phyloP scores from a whole-genome alignment of 2,888 invertebrate species.

The Oligia latruncula region DNA sequence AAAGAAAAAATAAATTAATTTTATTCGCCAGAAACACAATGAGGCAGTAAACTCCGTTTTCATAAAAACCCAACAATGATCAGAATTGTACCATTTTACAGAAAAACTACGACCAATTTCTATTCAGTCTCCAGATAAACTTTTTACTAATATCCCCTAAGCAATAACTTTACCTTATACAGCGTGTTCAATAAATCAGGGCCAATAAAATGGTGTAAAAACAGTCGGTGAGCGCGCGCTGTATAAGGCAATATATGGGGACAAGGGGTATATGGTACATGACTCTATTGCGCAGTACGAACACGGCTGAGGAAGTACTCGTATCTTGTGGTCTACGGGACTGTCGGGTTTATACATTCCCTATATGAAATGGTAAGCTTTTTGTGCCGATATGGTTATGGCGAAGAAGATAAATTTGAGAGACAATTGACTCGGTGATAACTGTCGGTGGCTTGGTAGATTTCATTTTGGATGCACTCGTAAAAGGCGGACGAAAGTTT shows the following conservation, averaged over 20 bases:
- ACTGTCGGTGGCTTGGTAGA: background rate
- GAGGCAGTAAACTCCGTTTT: background rate
- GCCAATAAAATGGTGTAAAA: slow-evolving; percentile 62
- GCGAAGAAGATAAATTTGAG: background rate
- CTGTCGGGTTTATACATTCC: slow-evolving; percentile 30
- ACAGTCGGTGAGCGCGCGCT: slow-evolving; percentile 55
- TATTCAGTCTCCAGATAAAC: slow-evolving; percentile 42
- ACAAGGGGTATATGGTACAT: slow-evolving; percentile 58
- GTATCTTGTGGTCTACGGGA: slow-evolving; percentile 39
- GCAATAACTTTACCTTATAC: slow-evolving; percentile 61
- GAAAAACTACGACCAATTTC: slow-evolving; percentile 24
- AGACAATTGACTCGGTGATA: background rate
- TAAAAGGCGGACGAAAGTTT: background rate
- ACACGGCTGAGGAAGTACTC: slow-evolving; percentile 42
- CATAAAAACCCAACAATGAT: slow-evolving; percentile 8
- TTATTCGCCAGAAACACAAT: background rate
- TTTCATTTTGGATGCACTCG: background rate
- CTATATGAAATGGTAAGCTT: slow-evolving; percentile 27
- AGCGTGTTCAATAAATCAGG: slow-evolving; percentile 59
- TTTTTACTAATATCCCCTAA: slow-evolving; percentile 59
- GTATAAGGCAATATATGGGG: slow-evolving; percentile 60
- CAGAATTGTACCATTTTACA: slow-evolving; percentile 14
- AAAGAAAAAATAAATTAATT: background rate
- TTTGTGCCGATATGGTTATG: background rate
- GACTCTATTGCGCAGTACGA: slow-evolving; percentile 53